Evolutionary conservation across 2,797 vertebrate species (phyloP), one percentile per base, ranked within the genome.

Genomic region (Acipenser transmontanus): DNA sequence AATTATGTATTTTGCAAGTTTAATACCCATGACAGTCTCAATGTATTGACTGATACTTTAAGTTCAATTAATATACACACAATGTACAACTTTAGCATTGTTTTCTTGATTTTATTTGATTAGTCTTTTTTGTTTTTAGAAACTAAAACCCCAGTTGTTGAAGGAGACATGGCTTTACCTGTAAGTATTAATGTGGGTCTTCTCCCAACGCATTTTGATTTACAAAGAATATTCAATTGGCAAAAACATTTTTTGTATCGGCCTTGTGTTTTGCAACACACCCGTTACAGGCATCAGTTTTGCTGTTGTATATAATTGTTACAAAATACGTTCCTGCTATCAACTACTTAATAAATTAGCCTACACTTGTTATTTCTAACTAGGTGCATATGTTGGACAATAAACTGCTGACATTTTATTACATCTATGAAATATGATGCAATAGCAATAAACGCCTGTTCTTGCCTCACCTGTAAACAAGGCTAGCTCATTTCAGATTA

Each of bases 111-210:
- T 1, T 10, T 14, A 17, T 52, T 7, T 5, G 11, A 10, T 0
- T 64, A 0, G 13, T 7, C 1, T 59, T 59, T 71, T 74, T 56
- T 59, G 68, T 59, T 72, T 7, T 61, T 51, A 90, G 89, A 74
- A 63, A 83, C 82, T 71, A 76, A 86, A 51, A 77, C 62, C 6
- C 70, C 74, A 64, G 78, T 89, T 65, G 66, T 89, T 62, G 87
- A 91, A 71, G 87, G 87, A 2, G 87, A 91, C 65, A 88, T 91
- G 70, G 67, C 81, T 4, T 10, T 87, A 61, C 81, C 80, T 20
- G 87, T 88, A 70, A 82, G 84, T 84, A 59, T 34, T 34, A 34
- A 34, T 34, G 34, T 34, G 34, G 34, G 34, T 34, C 34, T 34
- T 34, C 34, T 34, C 34, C 0, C 34, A 34, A 34, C 34, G 34